A percentile compares a stretch with the other conserved stretches of the same genome.
These are phyloP conservation scores for Xestoiulus laeticollis DNA, from an alignment of 2,888 invertebrate species.

Conservation along the genomic window DNA sequence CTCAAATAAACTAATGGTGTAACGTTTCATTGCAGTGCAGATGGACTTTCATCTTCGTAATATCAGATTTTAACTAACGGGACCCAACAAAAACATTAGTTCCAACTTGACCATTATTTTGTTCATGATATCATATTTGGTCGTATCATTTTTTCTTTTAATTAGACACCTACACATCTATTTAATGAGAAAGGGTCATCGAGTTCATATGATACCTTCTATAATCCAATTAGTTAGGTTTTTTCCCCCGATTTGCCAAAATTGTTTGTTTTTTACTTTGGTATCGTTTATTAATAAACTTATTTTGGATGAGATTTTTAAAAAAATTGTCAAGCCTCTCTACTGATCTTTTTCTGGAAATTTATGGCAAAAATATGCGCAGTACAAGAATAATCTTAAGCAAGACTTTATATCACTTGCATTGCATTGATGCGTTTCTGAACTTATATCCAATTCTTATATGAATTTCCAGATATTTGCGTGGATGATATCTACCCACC, in stretches of 20 bases:
- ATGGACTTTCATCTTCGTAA: background rate
- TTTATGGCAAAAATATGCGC: too few species aligned
- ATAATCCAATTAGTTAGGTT: background rate
- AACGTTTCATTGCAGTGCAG: background rate
- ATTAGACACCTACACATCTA: background rate
- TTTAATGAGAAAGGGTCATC: background rate
- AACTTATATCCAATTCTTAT: too few species aligned
- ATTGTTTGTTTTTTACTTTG: background rate
- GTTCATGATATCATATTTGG: background rate
- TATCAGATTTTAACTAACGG: background rate
- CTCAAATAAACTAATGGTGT: background rate
- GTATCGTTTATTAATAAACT: background rate
- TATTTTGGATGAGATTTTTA: too few species aligned
- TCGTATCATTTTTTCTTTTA: background rate
- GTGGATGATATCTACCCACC: too few species aligned
- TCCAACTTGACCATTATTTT: background rate
- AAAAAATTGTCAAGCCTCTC: too few species aligned
- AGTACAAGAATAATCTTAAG: too few species aligned
- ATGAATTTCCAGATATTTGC: too few species aligned
- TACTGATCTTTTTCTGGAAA: too few species aligned
- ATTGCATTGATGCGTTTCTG: too few species aligned
- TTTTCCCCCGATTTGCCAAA: background rate
- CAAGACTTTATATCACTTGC: too few species aligned
- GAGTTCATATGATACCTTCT: background rate
- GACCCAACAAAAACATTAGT: background rate